Base-by-base conservation (phyloP, 2,888 invertebrate genomes). In the Boloria euphrosyne region DNA sequence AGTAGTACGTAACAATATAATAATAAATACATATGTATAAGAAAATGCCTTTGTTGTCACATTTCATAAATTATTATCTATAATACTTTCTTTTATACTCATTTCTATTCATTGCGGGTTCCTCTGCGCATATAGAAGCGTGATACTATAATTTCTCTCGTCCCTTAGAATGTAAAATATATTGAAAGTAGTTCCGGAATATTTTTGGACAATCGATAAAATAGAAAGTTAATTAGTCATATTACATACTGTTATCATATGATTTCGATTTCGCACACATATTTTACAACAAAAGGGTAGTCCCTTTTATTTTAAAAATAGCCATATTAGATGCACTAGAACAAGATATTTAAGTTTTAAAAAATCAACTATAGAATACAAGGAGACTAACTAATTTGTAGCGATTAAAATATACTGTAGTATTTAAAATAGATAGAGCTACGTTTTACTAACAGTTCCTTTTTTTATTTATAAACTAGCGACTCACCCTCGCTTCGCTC, bases 91-190 rank as follows among this genome's bases (percentile, higher is more conserved):
- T 90, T 91, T 84, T 81, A 80, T 74, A 71, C 84, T 87, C 82
- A 89, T 90, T 90, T 75, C 74, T 77, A 91, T 90, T 84, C 91
- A 76, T 74, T 57, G 67, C 82, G 71, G 76, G 82, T 76, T 73
- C 76, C 71, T 67, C 66, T 71, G 77, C 80, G 77, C 80, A 80
- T 84, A 85, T 85, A 81, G 84, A 79, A 79, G 79, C 78, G 80
- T 74, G 79, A 83, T 80, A 83, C 76, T 88, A 90, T 90, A 85
- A 88, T 92, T 90, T 92, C 91, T 83, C 90, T 86, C 78, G 87
- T 86, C 90, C 89, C 87, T 88, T 85, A 82, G 90, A 90, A 78
- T 77, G 73, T 76, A 73, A 90, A 90, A 90, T 80, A 80, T 72
- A 80, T 85, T 84, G 90, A 90, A 91, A 91, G 90, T 85, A 78